These are phyloP conservation scores for Scomber japonicus DNA, from an alignment of 2,113 vertebrate genomes.

Conservation along the genomic window DNA sequence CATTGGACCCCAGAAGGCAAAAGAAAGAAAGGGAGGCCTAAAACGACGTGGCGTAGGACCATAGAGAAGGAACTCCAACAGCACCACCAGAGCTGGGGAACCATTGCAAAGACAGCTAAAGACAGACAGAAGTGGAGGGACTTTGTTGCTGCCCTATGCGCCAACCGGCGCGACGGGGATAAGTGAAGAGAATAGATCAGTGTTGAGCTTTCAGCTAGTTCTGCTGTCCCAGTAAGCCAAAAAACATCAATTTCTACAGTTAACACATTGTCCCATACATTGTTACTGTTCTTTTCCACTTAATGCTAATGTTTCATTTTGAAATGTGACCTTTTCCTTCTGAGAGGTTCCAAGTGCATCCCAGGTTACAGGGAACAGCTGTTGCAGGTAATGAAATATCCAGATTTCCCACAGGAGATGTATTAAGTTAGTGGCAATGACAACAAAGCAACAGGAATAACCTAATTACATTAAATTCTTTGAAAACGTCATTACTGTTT, in stretches of 20 bases:
- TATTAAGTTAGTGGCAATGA: not conserved
- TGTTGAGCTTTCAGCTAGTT: not conserved
- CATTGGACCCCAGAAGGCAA: no score
- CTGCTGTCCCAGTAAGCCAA: not conserved
- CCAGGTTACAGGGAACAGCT: constrained; percentile 1
- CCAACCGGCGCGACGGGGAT: no score
- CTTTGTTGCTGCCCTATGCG: no score
- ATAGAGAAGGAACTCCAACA: no score
- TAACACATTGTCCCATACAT: not conserved
- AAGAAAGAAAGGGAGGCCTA: no score
- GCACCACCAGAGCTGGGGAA: no score
- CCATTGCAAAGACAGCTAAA: no score
- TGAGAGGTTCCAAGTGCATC: not conserved
- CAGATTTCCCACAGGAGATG: not conserved
- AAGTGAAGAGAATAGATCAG: not conserved
- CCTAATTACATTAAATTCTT: not conserved
- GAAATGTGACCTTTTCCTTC: not conserved
- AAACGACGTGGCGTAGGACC: no score
- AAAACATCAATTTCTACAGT: not conserved
- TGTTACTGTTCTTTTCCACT: not conserved
- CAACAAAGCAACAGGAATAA: not conserved
- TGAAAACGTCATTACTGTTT: not conserved
- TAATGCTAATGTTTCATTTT: not conserved
- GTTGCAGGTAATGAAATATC: not conserved
- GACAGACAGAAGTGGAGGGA: no score